phyloP scores from a whole-genome alignment of 2,113 vertebrate genomes.

The Pavo muticus region DNA sequence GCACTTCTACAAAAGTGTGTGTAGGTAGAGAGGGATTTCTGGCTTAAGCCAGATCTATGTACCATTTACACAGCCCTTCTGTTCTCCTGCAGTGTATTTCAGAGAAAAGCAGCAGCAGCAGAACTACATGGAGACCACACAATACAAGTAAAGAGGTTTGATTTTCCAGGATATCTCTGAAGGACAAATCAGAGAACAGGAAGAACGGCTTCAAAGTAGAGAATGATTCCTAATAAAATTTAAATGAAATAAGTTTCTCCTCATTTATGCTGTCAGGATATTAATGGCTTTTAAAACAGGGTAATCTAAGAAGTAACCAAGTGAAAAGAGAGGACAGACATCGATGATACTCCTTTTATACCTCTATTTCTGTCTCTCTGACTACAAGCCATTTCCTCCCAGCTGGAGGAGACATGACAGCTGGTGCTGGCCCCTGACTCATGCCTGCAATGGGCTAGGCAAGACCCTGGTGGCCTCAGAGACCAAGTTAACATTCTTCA shows the following conservation, averaged over 20 bases:
- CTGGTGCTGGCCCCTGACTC: not conserved
- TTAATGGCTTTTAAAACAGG: not conserved
- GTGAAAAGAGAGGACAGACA: not conserved
- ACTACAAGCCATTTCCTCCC: not conserved
- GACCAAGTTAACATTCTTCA: not conserved
- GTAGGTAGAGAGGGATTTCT: not conserved
- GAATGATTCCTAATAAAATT: not conserved
- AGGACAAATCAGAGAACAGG: not conserved
- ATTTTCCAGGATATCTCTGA: not conserved
- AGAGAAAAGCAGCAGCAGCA: not conserved
- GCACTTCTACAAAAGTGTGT: not conserved
- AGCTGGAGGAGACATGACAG: not conserved
- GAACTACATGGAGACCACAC: not conserved
- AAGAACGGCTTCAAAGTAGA: not conserved
- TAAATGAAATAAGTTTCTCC: not conserved
- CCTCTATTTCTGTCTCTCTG: not conserved
- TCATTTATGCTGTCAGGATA: not conserved
- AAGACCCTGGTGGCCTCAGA: not conserved
- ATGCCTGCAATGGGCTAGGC: not conserved
- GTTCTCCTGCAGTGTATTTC: not conserved
- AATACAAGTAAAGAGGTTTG: not conserved
- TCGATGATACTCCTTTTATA: not conserved
- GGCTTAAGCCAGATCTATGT: not conserved
- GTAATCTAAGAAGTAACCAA: slow-evolving; percentile 21
- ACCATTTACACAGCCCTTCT: not conserved